phyloP scores from a whole-genome alignment of 1,140 invertebrate genomes.

The Lepidostoma basale region DNA sequence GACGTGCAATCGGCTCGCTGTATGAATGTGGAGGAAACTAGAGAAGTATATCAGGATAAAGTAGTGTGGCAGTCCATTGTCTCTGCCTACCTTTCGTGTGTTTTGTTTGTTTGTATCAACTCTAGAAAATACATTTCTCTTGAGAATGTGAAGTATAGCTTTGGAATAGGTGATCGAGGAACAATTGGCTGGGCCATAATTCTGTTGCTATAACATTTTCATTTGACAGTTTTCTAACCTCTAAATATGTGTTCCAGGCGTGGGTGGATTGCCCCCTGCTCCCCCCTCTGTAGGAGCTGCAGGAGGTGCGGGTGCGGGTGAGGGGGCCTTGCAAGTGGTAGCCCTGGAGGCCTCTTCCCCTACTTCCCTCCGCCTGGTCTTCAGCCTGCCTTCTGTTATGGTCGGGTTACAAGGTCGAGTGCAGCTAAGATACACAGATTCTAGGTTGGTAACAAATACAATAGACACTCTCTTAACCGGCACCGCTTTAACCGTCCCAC shows the following conservation, averaged over 20 bases:
- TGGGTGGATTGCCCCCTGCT: slow-evolving; percentile 27
- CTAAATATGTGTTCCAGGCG: slow-evolving; percentile 10
- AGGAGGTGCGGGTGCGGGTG: slow-evolving; percentile 2
- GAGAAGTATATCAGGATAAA: no score
- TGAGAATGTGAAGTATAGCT: no score
- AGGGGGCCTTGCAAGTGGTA: slow-evolving; percentile 64
- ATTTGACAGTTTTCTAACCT: neutral
- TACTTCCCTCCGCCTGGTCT: slow-evolving; percentile 78
- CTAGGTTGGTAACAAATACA: slow-evolving; percentile 60
- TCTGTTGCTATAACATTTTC: neutral
- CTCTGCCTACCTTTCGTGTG: no score
- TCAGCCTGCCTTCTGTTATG: slow-evolving; percentile 78
- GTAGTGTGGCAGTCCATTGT: no score
- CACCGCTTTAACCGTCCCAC: no score
- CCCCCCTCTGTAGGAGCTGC: neutral
- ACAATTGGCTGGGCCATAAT: no score
- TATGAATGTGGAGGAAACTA: no score
- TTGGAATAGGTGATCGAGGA: no score
- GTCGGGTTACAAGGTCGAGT: slow-evolving; percentile 86
- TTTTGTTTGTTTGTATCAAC: no score
- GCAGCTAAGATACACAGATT: slow-evolving; percentile 81
- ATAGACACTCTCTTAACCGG: no score
- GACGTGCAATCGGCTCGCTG: no score
- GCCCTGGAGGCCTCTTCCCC: slow-evolving; percentile 76
- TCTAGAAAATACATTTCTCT: no score